Evolutionary conservation across 2,113 vertebrate species (phyloP), one percentile per base, ranked within the genome.

Genomic region (Chelonoidis abingdonii): DNA sequence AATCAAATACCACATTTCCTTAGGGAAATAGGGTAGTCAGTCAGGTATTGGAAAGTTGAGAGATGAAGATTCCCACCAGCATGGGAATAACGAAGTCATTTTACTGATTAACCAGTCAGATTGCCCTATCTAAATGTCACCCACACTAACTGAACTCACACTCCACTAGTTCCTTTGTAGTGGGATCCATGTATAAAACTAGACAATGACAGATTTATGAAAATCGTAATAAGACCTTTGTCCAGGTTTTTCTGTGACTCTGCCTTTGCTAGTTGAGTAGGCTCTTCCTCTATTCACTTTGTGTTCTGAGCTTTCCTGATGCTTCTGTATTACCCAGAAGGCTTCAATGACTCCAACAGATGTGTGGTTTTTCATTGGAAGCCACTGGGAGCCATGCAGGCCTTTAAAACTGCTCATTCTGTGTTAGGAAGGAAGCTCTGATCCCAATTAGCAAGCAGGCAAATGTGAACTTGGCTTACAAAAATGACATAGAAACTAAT

Each of bases 311-410:
- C 83, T 94, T 92, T 97, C 91, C 95, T 94, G 93, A 59, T 96
- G 91, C 93, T 96, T 97, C 93, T 97, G 93, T 96, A 86, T 96
- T 90, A 94, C 27, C 80, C 79, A 91, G 87, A 93, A 94, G 90
- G 79, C 81, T 95, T 84, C 65, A 89, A 0, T n/a, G 41, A 75
- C 94, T 95, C 87, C 87, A 94, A 83, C 75, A 96, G 83, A 75
- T 96, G 80, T 81, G 57, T 86, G 24, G 47, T 35, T 83, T 88
- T 97, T 92, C 90, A 78, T 41, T 47, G 80, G 91, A 87, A 90
- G 27, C 78, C 83, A 47, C 81, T 80, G 49, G 84, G 52, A 93
- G 89, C 88, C 91, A 1, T 62, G 54, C 56, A 53, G 86, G 27
- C 86, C 80, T 95, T 95, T 90, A 81, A 78, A 90, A 86, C 76